phyloP scores from a whole-genome alignment of 1,140 invertebrate species.

The Schlechtendalia chinensis region DNA sequence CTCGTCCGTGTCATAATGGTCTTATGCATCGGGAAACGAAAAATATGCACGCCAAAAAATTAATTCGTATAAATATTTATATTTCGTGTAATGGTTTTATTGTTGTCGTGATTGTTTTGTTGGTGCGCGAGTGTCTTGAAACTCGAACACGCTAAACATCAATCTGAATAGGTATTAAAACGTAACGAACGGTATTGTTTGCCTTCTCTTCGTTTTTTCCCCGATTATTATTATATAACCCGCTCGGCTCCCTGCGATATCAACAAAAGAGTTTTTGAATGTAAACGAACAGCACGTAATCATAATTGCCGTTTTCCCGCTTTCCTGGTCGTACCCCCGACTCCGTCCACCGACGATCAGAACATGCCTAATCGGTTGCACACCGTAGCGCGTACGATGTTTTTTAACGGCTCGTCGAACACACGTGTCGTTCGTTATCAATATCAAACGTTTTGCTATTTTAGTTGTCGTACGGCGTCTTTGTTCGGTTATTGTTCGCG shows the following conservation, averaged over 20 bases:
- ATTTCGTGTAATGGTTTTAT: not conserved
- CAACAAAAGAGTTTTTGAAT: too few relatives aligned
- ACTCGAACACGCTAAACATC: not conserved
- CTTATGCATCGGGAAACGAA: not conserved
- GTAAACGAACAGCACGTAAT: not conserved
- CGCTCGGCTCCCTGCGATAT: not conserved
- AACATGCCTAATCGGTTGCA: not conserved
- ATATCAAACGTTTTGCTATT: too few relatives aligned
- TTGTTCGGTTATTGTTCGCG: too few relatives aligned
- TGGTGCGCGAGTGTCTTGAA: not conserved
- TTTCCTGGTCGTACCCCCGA: not conserved
- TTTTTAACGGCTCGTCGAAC: constrained; percentile 16
- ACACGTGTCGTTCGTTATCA: too few relatives aligned
- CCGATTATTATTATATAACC: not conserved
- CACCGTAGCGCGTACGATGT: not conserved
- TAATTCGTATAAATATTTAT: constrained; percentile 19
- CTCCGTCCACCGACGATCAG: not conserved
- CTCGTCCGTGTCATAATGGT: not conserved
- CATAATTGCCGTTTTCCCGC: not conserved
- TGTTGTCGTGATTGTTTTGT: not conserved
- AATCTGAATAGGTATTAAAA: constrained; percentile 10
- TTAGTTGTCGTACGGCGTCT: too few relatives aligned
- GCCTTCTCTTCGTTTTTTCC: not conserved
- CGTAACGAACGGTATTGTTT: constrained; percentile 6
- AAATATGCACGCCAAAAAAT: not conserved